Percentiles rank a stretch among this genome's conserved stretches.
Evolutionary conservation across 1,140 invertebrate genomes (phyloP).

Genomic region (Scaptomyza hsui): DNA sequence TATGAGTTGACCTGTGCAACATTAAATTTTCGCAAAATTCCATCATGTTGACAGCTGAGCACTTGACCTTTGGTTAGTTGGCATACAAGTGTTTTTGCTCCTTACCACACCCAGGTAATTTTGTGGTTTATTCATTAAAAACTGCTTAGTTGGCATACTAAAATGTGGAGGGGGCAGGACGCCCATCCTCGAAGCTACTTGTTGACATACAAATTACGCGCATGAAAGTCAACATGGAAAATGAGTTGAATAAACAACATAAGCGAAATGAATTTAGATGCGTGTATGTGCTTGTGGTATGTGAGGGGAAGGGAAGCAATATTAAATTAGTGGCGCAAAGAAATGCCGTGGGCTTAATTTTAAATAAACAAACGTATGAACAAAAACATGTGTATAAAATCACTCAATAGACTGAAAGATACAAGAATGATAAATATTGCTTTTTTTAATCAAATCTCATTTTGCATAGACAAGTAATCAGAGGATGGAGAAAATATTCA

Average conservation of each 20-base stretch:
- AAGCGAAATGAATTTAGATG: slow-evolving; percentile 37
- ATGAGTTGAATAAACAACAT: slow-evolving; percentile 76
- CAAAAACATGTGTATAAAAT: slow-evolving; percentile 1
- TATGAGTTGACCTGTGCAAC: slow-evolving; percentile 15
- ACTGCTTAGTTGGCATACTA: slow-evolving; percentile 66
- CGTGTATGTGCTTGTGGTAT: slow-evolving; percentile 1
- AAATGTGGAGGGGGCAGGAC: slow-evolving; percentile 29
- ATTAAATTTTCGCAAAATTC: slow-evolving; percentile 25
- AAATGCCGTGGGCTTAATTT: slow-evolving; percentile 27
- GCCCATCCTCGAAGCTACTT: slow-evolving; percentile 41
- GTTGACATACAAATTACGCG: slow-evolving; percentile 80
- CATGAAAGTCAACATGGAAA: slow-evolving; percentile 78
- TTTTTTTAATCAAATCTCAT: neutral
- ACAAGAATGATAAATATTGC: neutral
- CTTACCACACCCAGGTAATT: slow-evolving; percentile 55
- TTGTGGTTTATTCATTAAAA: slow-evolving; percentile 73
- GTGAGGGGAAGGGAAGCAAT: slow-evolving; percentile 4
- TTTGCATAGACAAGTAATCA: neutral
- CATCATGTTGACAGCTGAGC: slow-evolving; percentile 19
- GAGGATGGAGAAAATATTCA: neutral
- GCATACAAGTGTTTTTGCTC: slow-evolving; percentile 12
- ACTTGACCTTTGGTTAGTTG: slow-evolving; percentile 41
- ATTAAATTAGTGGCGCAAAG: slow-evolving; percentile 59
- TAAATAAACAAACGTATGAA: slow-evolving; percentile 1
- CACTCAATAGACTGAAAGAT: neutral